Base-by-base conservation (phyloP, 2,888 invertebrate genomes). In the Xestobium rufovillosum region DNA sequence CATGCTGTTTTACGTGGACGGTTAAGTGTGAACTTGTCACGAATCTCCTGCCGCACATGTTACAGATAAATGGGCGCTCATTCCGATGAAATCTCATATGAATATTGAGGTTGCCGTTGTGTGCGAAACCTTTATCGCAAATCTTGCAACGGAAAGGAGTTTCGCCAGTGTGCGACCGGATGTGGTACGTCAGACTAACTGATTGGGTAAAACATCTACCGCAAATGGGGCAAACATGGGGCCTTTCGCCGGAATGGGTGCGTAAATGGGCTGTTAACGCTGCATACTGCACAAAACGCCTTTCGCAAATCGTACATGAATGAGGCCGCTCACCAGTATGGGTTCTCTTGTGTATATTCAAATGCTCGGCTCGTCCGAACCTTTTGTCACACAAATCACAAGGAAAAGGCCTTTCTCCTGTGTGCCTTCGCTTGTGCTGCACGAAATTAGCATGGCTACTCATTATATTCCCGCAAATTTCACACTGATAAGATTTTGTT, bases 21-120 rank as follows among this genome's bases (percentile, higher is more conserved):
- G 50, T 49, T 14, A 62, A 44, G 43, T 62, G 60, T 1, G 57
- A 57, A 29, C 49, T 56, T 3, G 59, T 61, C 4, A 57, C 53
- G 36, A 62, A 62, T 9, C 44, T 45, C 37, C 48, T 49, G 6
- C 50, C 50, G 36, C 61, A 61, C 10, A 53, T 35, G 11, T 48
- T 44, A 36, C 61, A 61, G 1, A 34, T 36, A 34, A 53, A 56
- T 0, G 53, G 55, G 3, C 58, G 45, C 35, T 57, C 57, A 13
- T 58, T 56, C 3, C 41, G 45, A 34, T 61, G 61, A 31, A 60
- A 60, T 25, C 57, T 51, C 45, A 52, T 53, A 29, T 60, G 60
- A 16, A 50, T 57, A 26, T 53, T 55, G 2, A 60, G 35, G 41
- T 59, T 58, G 3, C 59, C 56, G 0, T 51, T 49, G 41, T 55